Evolutionary conservation across 2,888 invertebrate species (phyloP).

Genomic region (Lasioglossum pauxillum): DNA sequence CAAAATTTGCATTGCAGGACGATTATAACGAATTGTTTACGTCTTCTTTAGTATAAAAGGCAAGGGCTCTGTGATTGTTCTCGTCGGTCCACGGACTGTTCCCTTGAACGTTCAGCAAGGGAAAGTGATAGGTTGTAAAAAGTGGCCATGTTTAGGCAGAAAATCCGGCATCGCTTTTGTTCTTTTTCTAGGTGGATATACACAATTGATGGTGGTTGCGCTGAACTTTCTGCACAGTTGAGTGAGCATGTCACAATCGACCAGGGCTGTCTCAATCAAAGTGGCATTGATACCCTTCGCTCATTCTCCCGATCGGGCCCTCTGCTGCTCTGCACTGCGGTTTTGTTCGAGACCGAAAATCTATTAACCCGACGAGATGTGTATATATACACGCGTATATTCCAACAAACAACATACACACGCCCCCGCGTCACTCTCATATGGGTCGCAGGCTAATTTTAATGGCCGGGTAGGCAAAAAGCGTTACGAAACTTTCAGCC

Average conservation of each 20-base stretch:
- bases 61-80: background rate
- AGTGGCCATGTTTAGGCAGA: constrained; percentile 64
- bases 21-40: background rate
- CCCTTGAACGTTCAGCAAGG: constrained; percentile 40
- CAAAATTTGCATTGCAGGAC: background rate
- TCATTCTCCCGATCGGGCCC: constrained; percentile 62
- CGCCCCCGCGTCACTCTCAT: background rate
- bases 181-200: constrained; percentile 71
- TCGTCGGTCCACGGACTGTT: constrained; percentile 1
- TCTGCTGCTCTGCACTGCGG: constrained; percentile 70
- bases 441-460: constrained; percentile 30
- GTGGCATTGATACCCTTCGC: constrained; percentile 82
- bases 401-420: constrained; percentile 17
- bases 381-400: constrained; percentile 39
- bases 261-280: constrained; percentile 82
- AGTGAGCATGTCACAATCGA: constrained; percentile 83
- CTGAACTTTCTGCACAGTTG: constrained; percentile 80
- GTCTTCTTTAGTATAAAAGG: background rate
- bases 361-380: constrained; percentile 78
- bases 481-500: constrained; percentile 6
- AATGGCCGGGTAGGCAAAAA: constrained; percentile 18
- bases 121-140: constrained; percentile 62
- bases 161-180: constrained; percentile 61
- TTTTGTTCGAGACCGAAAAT: constrained; percentile 78
- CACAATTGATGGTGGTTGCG: constrained; percentile 69